Conservation (phyloP, 2,888 invertebrate species). For the Drosophila neotestacea region DNA sequence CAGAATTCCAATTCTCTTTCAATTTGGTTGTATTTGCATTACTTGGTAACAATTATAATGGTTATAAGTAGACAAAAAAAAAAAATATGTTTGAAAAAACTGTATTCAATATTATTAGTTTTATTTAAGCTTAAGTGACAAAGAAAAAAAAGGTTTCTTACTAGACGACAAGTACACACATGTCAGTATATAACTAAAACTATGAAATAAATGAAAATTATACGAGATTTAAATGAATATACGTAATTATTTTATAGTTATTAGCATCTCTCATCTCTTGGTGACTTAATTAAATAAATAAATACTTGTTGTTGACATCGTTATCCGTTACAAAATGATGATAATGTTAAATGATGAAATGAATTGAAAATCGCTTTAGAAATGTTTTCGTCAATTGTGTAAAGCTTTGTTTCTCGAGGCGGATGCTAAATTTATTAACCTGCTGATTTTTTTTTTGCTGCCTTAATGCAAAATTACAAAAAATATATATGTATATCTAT, state of each 20-base stretch:
- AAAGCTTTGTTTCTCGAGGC: slow-evolving; percentile 45
- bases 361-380: slow-evolving; percentile 5
- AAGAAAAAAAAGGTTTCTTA: slow-evolving; percentile 14
- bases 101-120: slow-evolving; percentile 9
- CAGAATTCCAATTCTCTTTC: slow-evolving; percentile 41
- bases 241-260: slow-evolving; percentile 38
- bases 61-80: slow-evolving; percentile 23
- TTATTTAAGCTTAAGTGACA: slow-evolving; percentile 23
- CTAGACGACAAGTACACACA: slow-evolving; percentile 13
- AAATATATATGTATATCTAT: slow-evolving; percentile 20
- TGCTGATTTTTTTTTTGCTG: not conserved
- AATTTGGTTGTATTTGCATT: slow-evolving; percentile 57
- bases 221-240: slow-evolving; percentile 12
- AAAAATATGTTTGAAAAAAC: slow-evolving; percentile 3
- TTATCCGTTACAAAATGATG: not conserved
- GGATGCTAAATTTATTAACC: slow-evolving; percentile 13
- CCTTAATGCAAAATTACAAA: slow-evolving; percentile 36
- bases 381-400: slow-evolving; percentile 11
- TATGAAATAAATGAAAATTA: slow-evolving; percentile 14
- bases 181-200: slow-evolving; percentile 9
- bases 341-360: not conserved
- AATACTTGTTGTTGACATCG: slow-evolving; percentile 36
- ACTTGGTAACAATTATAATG: slow-evolving; percentile 43
- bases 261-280: slow-evolving; percentile 50
- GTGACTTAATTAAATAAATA: slow-evolving; percentile 40